Percentiles rank a stretch among this genome's conserved stretches.
Evolutionary conservation across 2,797 vertebrate genomes (phyloP).

Genomic region (Arnoldichthys spilopterus): DNA sequence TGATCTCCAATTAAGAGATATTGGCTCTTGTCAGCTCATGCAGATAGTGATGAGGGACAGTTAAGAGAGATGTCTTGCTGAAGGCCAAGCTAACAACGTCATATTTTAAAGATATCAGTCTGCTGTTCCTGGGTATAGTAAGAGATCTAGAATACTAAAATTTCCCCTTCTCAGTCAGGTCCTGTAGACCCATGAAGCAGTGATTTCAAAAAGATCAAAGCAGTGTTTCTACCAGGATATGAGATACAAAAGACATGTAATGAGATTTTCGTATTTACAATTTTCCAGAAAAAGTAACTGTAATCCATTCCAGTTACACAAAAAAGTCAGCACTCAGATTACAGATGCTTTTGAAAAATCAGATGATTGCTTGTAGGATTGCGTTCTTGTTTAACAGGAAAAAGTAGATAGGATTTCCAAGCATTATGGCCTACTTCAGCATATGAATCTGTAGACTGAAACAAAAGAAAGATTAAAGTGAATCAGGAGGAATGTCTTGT

Average conservation of each 20-base stretch:
- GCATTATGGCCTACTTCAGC: neutral
- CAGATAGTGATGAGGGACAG: constrained; percentile 30
- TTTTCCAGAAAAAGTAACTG: constrained; percentile 9
- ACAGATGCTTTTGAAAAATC: constrained; percentile 11
- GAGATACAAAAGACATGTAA: neutral
- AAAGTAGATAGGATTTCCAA: neutral
- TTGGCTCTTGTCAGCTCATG: constrained; percentile 26
- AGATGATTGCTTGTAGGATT: constrained; percentile 5
- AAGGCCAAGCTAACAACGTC: neutral
- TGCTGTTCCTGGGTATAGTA: neutral
- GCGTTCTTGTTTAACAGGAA: neutral
- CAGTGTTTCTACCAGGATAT: neutral
- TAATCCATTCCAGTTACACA: constrained; percentile 14
- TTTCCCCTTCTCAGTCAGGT: neutral
- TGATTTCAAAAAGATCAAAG: neutral
- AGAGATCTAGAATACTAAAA: constrained; percentile 4
- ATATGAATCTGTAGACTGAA: neutral
- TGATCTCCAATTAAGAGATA: constrained; percentile 41
- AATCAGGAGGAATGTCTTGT: neutral
- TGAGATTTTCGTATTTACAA: constrained; percentile 7
- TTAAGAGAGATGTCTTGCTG: constrained; percentile 7
- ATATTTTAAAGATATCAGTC: neutral
- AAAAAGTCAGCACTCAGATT: constrained; percentile 1
- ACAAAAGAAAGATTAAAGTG: neutral
- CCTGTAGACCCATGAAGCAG: neutral